These are phyloP conservation scores for Triops longicaudatus DNA, from an alignment of 1,140 invertebrate species.

Conservation along the genomic window DNA sequence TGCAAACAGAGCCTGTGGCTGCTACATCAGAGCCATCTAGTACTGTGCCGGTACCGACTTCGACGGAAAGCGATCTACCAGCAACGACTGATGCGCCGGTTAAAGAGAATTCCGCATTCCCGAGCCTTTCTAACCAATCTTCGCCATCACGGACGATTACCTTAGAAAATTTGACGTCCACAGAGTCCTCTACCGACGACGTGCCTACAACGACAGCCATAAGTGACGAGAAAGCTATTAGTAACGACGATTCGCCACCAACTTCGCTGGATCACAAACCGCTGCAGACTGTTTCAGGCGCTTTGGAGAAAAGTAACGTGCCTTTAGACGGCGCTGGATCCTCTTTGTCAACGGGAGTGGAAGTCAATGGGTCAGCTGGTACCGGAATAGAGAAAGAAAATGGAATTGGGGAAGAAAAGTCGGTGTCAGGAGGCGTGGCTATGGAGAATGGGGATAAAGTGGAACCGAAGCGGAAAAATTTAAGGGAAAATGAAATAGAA, in stretches of 20 bases:
- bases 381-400: background rate
- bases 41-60: background rate
- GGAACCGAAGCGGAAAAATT: background rate
- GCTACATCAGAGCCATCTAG: conserved; percentile 2
- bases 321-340: conserved; percentile 16
- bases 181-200: conserved; percentile 16
- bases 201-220: conserved; percentile 28
- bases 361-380: conserved; percentile 22
- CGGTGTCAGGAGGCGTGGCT: background rate
- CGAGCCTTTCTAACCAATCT: background rate
- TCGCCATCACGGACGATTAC: background rate
- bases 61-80: background rate
- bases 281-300: conserved; percentile 25
- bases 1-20: conserved; percentile 21
- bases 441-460: background rate
- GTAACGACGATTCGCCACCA: background rate
- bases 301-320: conserved; percentile 17
- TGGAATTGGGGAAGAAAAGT: background rate
- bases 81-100: background rate
- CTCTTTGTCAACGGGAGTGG: conserved; percentile 29
- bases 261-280: conserved; percentile 18
- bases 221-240: background rate
- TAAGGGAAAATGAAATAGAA: conserved; percentile 19
- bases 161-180: background rate
- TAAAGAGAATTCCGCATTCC: background rate